A percentile compares a stretch with the other conserved stretches of the same genome.
These are phyloP conservation scores for Tonatia bakeri DNA, from an alignment of 2,113 vertebrate species.

Conservation along the genomic window DNA sequence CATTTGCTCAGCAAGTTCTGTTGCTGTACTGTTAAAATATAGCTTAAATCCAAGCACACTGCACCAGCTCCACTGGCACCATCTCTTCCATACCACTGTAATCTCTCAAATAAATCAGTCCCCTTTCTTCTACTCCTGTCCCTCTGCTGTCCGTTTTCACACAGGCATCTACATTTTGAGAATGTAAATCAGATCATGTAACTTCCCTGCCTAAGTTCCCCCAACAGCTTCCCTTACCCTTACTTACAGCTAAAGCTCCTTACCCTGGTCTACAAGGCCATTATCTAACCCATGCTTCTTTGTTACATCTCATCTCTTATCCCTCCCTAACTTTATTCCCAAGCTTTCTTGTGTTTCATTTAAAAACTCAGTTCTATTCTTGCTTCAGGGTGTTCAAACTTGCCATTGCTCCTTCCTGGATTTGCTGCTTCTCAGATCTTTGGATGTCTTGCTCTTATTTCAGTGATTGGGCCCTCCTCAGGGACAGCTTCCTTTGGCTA, in stretches of 20 bases:
- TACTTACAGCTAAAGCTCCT: background rate
- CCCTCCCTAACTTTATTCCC: background rate
- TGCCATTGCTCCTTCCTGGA: background rate
- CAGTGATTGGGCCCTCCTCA: background rate
- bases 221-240: background rate
- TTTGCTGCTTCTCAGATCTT: background rate
- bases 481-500: background rate
- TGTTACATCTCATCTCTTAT: background rate
- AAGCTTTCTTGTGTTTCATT: background rate
- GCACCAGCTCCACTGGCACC: background rate
- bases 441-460: background rate
- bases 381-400: background rate
- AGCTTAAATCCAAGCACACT: background rate
- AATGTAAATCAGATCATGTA: background rate
- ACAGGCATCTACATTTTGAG: background rate
- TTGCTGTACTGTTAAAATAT: background rate
- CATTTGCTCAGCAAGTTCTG: background rate
- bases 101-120: background rate
- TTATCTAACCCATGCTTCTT: background rate
- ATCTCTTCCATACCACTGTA: background rate
- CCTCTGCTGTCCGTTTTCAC: background rate
- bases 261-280: background rate
- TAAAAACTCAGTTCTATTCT: background rate
- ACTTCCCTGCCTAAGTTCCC: background rate
- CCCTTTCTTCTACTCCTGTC: background rate